Evolutionary conservation across 2,888 invertebrate species (phyloP), one percentile per base, ranked within the genome.

Genomic region (Melitaea athalia): DNA sequence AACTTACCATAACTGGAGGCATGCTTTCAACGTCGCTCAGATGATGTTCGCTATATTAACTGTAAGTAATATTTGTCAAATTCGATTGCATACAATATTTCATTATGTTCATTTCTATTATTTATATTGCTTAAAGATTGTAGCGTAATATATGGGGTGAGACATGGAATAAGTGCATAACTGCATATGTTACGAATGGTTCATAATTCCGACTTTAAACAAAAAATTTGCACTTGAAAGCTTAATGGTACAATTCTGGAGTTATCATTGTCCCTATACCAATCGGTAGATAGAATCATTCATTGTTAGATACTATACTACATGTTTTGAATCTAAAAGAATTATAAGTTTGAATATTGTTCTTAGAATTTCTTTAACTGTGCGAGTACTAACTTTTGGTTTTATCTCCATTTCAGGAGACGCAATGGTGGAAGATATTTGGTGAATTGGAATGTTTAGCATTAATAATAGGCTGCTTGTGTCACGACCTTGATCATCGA

Each of bases 31-130:
- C 86, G 98, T 99, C 57, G 98, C 98, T 3, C 98, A 99, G 89
- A 98, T 98, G 96, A 98, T 98, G 98, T 99, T 98, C 88, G 95
- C 98, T 71, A 98, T 98, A 81, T 90, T 99, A 72, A 98, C 96
- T 76, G 97, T 97, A 86, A 94, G 95, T 85, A 52, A 43, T 11
- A 55, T 12, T 33, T 1, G 14, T 45, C 0, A 14, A 45, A 45
- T 45, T 45, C 11, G 45, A 45, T 45, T 11, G 11, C 11, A 4
- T 38, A 38, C 1, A 38, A 38, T 8, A 38, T 7, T 38, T 38
- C 38, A 38, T 38, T 38, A 3, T 38, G 0, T 38, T 38, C 8
- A 7, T 38, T 38, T 38, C 0, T 38, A 5, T 38, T 38, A 7
- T 38, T 38, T 38, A 38, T 38, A 38, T 38, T 38, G 38, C 5